Evolutionary conservation across 2,797 vertebrate species (phyloP).

Genomic region (Centroberyx gerrardi): DNA sequence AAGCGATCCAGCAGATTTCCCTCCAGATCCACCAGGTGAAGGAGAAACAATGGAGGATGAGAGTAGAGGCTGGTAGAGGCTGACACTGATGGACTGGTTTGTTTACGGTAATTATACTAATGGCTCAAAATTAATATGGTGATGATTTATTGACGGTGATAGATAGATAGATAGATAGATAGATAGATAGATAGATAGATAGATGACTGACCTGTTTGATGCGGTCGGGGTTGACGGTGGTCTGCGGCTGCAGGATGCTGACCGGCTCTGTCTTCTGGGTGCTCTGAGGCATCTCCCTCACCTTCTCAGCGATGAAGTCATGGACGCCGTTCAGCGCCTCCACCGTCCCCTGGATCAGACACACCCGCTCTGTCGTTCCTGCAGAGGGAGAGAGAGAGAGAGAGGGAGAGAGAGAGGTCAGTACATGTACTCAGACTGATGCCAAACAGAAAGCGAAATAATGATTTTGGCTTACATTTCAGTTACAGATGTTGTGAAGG

Average conservation of each 20-base stretch:
- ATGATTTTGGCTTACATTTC: not conserved
- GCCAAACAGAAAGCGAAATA: no score
- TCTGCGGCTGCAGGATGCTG: constrained; percentile 94
- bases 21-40: no score
- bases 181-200: not conserved
- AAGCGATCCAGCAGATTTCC: no score
- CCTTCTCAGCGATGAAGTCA: constrained; percentile 95
- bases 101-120: no score
- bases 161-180: not conserved
- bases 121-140: no score
- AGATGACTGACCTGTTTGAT: constrained; percentile 91
- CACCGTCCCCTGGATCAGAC: constrained; percentile 94
- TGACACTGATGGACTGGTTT: no score
- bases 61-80: no score
- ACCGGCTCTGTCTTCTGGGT: constrained; percentile 93
- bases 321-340: constrained; percentile 94
- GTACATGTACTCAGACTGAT: not conserved
- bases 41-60: no score
- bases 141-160: no score
- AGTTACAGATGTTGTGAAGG: no score
- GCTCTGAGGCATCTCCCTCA: constrained; percentile 95
- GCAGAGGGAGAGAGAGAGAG: constrained; percentile 38
- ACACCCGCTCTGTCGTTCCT: constrained; percentile 96
- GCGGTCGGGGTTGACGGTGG: constrained; percentile 94
- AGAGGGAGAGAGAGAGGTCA: constrained; percentile 25